Percentiles rank a stretch among this genome's conserved stretches.
phyloP scores from a whole-genome alignment of 2,113 vertebrate species.

The Cavia aperea region DNA sequence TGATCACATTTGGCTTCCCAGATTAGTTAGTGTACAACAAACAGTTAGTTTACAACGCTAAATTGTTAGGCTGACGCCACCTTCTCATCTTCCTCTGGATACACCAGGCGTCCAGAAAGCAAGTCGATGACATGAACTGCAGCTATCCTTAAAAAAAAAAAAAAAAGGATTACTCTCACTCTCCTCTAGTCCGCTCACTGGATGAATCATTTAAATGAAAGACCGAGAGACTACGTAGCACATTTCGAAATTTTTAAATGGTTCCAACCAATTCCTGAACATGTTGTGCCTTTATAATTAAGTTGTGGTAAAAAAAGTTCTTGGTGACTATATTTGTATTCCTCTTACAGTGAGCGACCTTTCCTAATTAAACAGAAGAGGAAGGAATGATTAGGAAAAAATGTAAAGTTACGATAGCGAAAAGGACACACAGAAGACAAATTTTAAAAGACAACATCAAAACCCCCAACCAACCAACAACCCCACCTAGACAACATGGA shows the following conservation, averaged over 20 bases:
- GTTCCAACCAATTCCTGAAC: not conserved
- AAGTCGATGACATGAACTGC: not conserved
- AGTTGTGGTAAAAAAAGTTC: not conserved
- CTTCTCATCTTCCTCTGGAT: not conserved
- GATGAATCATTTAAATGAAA: not conserved
- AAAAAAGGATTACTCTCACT: not conserved
- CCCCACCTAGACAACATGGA: not conserved
- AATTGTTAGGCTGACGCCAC: not conserved
- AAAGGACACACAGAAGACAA: not conserved
- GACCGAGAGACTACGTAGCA: not conserved
- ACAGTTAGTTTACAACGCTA: not conserved
- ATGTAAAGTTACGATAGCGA: not conserved
- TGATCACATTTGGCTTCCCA: not conserved
- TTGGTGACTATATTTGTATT: not conserved
- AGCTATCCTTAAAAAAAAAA: not conserved
- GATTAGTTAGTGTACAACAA: not conserved
- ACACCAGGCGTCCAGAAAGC: not conserved
- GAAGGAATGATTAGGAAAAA: not conserved
- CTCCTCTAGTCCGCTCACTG: not conserved
- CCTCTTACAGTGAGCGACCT: not conserved
- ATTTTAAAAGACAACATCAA: not conserved
- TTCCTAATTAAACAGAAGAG: not conserved
- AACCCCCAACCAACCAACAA: not conserved
- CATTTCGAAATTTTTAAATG: slow-evolving; percentile 3
- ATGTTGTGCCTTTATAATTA: not conserved